A percentile compares a stretch with the other conserved stretches of the same genome.
These are phyloP conservation scores for Sciurus niger DNA, from an alignment of 2,113 vertebrate species.

Conservation along the genomic window DNA sequence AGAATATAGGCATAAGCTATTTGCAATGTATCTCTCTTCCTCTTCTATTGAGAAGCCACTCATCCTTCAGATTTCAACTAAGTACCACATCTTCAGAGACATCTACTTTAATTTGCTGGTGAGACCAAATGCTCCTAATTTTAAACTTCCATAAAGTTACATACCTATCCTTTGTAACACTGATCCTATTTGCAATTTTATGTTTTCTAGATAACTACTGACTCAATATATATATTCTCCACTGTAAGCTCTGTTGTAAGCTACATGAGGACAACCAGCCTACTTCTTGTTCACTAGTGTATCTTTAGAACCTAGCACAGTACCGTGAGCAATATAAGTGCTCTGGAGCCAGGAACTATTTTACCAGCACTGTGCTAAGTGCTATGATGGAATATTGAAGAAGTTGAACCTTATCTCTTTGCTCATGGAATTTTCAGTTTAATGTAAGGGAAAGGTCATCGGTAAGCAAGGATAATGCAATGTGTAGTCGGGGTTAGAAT, in stretches of 20 bases:
- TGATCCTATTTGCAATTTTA: slow-evolving; percentile 29
- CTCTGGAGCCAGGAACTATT: neutral
- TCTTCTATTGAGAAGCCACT: neutral
- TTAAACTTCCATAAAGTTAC: neutral
- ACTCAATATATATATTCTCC: neutral
- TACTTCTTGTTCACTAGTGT: neutral
- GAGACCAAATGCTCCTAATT: neutral
- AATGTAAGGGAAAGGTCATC: neutral
- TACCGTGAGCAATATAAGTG: neutral
- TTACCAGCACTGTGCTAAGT: neutral
- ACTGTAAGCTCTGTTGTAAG: neutral
- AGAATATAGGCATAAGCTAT: neutral
- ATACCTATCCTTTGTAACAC: neutral
- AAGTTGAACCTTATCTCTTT: neutral
- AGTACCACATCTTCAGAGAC: neutral
- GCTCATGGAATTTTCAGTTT: neutral
- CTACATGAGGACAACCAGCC: neutral
- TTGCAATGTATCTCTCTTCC: neutral
- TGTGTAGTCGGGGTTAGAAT: neutral
- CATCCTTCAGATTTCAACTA: slow-evolving; percentile 37
- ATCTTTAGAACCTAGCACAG: neutral
- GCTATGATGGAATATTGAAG: neutral
- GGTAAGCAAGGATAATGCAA: neutral
- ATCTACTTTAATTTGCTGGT: neutral
- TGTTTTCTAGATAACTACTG: neutral